Conservation (phyloP, 2,888 invertebrate genomes). For the Vesta saturnalis region DNA sequence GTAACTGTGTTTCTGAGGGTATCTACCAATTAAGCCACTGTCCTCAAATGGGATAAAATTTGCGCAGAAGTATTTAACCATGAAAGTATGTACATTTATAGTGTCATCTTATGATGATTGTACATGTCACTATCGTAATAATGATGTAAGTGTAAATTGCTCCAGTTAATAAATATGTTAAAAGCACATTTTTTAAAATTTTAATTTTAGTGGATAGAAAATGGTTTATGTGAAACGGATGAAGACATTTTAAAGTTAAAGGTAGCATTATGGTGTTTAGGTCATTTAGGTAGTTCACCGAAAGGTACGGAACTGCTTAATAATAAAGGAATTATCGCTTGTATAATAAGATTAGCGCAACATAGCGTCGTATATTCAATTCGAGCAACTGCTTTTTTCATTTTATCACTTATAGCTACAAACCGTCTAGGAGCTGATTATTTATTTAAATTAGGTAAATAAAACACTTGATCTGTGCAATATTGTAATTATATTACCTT, state of each 20-base stretch:
- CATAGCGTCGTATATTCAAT: constrained; percentile 86
- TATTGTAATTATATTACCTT: constrained; percentile 4
- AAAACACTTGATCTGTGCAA: neutral
- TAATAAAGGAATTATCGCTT: constrained; percentile 61
- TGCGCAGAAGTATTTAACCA: too few relatives aligned
- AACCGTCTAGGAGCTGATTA: constrained; percentile 85
- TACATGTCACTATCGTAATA: too few relatives aligned
- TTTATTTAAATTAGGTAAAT: constrained; percentile 74
- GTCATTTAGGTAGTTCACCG: constrained; percentile 82
- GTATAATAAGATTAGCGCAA: constrained; percentile 76
- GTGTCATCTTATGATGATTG: too few relatives aligned
- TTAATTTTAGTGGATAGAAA: constrained; percentile 53
- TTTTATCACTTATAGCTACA: constrained; percentile 85
- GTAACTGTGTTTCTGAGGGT: too few relatives aligned
- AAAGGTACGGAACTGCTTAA: constrained; percentile 80
- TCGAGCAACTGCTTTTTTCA: constrained; percentile 89
- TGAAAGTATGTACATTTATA: too few relatives aligned
- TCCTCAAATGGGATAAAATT: too few relatives aligned
- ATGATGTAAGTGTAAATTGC: too few relatives aligned
- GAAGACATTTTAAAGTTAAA: constrained; percentile 82
- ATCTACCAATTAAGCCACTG: too few relatives aligned
- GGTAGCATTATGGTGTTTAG: constrained; percentile 89
- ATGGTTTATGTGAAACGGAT: constrained; percentile 70
- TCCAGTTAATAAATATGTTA: too few relatives aligned
- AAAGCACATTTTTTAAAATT: too few relatives aligned